Evolutionary conservation across 2,113 vertebrate genomes (phyloP), one percentile per base, ranked within the genome.

Genomic region (Gopherus flavomarginatus): DNA sequence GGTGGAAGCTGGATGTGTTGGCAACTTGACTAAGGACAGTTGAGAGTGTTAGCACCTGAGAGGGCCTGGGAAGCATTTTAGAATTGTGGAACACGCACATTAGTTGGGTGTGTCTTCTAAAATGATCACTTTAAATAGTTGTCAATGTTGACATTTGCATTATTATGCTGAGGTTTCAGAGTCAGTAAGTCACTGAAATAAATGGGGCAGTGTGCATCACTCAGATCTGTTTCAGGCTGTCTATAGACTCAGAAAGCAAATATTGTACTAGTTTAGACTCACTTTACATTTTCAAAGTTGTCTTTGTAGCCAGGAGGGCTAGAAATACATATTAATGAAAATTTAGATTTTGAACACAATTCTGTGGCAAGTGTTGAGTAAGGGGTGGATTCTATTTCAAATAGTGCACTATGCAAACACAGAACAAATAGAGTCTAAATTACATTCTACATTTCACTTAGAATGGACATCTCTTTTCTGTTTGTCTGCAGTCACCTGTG

Each of bases 61-160:
- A 38, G 42, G 29, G n/a, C 6, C 3, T 69, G 44, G 6, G 3
- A 85, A 53, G 49, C n/a, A 50, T 3, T 53, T 52, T 81, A 83
- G 87, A 13, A n/a, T 31, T 2, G 0, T 6, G 19, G 56, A 50
- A 57, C 11, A 29, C 31, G 85, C 3, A 3, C 10, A 59, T 3
- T 92, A 19, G 3, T 85, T 42, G 85, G 88, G 69, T 50, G 1
- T 85, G 0, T 31, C 17, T 82, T 88, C n/a, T 49, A 5, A 80
- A 88, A 69, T 1, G 1, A 52, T 6, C 10, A 3, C 8, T 75
- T 92, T 79, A 35, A 96, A 93, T 54, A 1, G 19, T 86, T 47
- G 62, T 0, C 57, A 26, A 17, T 3, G 31, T 44, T 84, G 26
- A 26, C 56, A 50, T 35, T 57, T 75, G 35, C 17, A 27, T 81